These are phyloP conservation scores for Motacilla alba DNA, from an alignment of 2,113 vertebrate genomes.

Conservation along the genomic window DNA sequence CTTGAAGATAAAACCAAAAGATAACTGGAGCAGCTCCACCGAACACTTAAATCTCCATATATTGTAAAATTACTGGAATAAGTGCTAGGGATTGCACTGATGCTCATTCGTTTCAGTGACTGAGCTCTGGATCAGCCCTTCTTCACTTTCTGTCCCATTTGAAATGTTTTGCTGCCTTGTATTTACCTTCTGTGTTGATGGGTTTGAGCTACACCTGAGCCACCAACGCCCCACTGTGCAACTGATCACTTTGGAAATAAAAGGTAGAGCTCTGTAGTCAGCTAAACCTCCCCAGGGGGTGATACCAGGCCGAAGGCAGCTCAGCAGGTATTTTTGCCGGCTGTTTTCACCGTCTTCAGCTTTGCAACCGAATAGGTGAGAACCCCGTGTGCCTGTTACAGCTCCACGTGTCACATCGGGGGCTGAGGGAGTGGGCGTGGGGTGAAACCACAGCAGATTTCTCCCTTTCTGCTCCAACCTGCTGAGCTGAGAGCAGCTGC, in stretches of 20 bases:
- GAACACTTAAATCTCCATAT: not conserved
- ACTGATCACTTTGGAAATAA: not conserved
- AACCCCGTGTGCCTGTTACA: not conserved
- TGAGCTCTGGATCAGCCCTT: not conserved
- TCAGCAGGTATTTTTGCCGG: not conserved
- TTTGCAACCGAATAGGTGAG: not conserved
- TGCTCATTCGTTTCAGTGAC: not conserved
- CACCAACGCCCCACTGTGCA: not conserved
- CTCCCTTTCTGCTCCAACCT: not conserved
- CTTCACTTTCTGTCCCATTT: not conserved
- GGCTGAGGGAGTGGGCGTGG: not conserved
- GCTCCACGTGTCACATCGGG: accelerated
- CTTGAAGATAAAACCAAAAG: not conserved
- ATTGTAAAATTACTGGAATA: not conserved
- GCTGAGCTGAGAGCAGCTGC: not conserved
- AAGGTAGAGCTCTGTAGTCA: not conserved
- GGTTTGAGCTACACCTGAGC: not conserved
- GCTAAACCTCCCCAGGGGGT: not conserved
- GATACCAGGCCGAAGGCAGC: not conserved
- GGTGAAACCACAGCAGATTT: not conserved
- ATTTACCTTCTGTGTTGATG: not conserved
- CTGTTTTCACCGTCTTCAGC: not conserved
- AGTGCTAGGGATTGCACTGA: not conserved
- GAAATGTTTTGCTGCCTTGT: not conserved
- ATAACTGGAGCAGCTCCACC: not conserved